Conservation (phyloP, 2,888 invertebrate species). For the Opisthograptis luteolata region DNA sequence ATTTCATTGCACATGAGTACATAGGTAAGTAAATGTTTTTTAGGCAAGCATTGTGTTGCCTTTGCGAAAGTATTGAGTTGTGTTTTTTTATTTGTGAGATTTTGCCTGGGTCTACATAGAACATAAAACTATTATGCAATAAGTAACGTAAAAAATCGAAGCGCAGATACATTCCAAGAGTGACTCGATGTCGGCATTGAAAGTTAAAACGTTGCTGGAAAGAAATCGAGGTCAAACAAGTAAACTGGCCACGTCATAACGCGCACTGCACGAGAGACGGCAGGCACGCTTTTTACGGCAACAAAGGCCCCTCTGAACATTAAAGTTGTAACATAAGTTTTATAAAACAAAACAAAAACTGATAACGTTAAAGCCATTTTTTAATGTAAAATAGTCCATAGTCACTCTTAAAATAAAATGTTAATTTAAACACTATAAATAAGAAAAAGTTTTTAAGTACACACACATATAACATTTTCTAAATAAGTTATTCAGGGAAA, state of each 20-base stretch:
- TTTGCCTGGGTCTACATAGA: background rate
- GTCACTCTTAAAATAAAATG: too few relatives aligned
- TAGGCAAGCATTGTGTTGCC: background rate
- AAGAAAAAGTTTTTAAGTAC: too few relatives aligned
- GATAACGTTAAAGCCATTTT: too few relatives aligned
- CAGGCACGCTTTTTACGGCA: background rate
- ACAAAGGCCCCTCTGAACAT: slow-evolving; percentile 10
- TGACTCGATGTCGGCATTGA: slow-evolving; percentile 72
- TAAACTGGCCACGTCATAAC: slow-evolving; percentile 72
- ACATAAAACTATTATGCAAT: background rate
- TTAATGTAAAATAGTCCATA: too few relatives aligned
- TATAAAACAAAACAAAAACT: too few relatives aligned
- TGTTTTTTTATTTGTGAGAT: background rate
- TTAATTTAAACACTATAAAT: too few relatives aligned
- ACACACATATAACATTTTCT: too few relatives aligned
- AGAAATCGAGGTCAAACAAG: slow-evolving; percentile 83
- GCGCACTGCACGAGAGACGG: background rate
- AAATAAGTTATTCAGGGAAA: too few relatives aligned
- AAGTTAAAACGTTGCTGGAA: slow-evolving; percentile 69
- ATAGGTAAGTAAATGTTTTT: background rate
- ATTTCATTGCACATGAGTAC: slow-evolving; percentile 29
- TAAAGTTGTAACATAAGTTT: slow-evolving; percentile 4
- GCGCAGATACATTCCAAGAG: slow-evolving; percentile 51
- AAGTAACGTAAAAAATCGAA: slow-evolving; percentile 30
- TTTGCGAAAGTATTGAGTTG: background rate